Evolutionary conservation across 2,797 vertebrate genomes (phyloP), one percentile per base, ranked within the genome.

Genomic region (Nannoperca obscura): DNA sequence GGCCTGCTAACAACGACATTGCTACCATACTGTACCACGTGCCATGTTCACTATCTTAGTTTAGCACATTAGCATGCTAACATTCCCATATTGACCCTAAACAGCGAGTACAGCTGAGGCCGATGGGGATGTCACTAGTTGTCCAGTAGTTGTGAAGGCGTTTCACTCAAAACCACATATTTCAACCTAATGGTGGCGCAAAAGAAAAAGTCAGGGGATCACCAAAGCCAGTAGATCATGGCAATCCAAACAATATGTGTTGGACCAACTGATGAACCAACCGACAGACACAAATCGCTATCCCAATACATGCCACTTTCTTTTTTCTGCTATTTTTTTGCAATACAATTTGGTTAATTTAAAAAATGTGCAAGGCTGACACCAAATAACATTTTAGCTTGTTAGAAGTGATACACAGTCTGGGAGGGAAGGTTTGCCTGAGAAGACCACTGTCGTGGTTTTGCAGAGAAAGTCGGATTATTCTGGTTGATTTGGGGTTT

Each of bases 401-500:
- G 12, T 72, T 44, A 1, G 50, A 17, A 27, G 8, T 1, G 5
- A 20, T 5, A 32, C n/a, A 10, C 20, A 14, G 36, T 34, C 24
- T 19, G 19, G 22, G 38, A 59, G 3, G 22, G 34, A 44, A 55
- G 12, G 22, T 52, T 74, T 14, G 17, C 36, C 55, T 63, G 24
- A 20, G 36, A 17, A 27, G 0, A 64, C 12, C 19, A 55, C 49
- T 74, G 27, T 19, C 24, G 30, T 47, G 36, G 36, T 38, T 38
- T 38, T 72, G 15, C 42, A 72, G 22, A 65, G 53, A 55, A 59
- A 74, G 4, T 60, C 65, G 22, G 17, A 60, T 70, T 42, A 60
- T 36, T 74, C 24, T 52, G 34, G 13, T 49, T 63, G 5, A 46
- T 17, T n/a, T 72, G 58, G 71, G 60, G 66, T 66, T 74, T 49